Evolutionary conservation across 2,113 vertebrate genomes (phyloP).

Genomic region (Dryoscopus gambensis): DNA sequence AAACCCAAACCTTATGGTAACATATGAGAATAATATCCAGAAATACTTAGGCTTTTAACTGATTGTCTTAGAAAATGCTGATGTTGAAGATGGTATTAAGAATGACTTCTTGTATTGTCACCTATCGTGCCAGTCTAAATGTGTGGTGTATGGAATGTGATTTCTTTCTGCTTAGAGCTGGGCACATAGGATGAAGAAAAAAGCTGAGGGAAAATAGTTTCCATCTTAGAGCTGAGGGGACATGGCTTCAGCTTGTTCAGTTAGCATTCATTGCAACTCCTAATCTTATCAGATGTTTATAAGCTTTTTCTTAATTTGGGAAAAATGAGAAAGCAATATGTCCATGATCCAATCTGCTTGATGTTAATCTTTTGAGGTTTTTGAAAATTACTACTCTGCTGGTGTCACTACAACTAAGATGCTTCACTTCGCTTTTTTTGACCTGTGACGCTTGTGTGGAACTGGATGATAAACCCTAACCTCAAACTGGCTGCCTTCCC

Average conservation of each 20-base stretch:
- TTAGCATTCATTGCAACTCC: neutral
- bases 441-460: neutral
- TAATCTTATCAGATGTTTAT: neutral
- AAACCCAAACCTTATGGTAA: neutral
- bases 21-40: neutral
- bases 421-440: neutral
- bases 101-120: neutral
- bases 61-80: neutral
- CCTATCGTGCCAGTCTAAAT: neutral
- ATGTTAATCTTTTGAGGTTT: neutral
- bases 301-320: neutral
- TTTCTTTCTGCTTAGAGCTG: neutral
- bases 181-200: neutral
- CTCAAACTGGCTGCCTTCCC: neutral
- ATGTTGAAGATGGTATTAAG: neutral
- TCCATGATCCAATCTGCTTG: neutral
- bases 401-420: neutral
- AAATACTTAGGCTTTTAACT: neutral
- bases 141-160: neutral
- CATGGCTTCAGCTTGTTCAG: neutral
- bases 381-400: neutral
- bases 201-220: neutral
- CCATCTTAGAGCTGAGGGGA: neutral
- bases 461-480: neutral
- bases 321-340: neutral